Conservation (phyloP, 2,888 invertebrate species). For the Tholera decimalis region DNA sequence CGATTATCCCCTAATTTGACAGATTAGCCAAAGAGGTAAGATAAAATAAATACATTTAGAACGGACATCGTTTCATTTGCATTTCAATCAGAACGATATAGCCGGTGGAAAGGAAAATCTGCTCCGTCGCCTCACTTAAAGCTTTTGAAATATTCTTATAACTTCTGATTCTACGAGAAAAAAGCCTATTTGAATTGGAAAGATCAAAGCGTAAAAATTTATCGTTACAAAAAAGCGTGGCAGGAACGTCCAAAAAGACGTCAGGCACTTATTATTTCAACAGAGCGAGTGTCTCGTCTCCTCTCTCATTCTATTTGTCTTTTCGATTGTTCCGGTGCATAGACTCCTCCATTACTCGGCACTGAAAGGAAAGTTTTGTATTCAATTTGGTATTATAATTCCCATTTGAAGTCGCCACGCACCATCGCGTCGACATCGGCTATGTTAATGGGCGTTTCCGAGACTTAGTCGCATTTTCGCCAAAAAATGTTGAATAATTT, state of each 20-base stretch:
- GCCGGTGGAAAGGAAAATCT: constrained; percentile 89
- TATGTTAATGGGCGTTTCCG: constrained; percentile 91
- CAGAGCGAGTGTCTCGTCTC: constrained; percentile 88
- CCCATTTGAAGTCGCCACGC: constrained; percentile 91
- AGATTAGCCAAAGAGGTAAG: constrained; percentile 83
- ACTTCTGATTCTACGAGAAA: constrained; percentile 88
- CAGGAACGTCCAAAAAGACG: constrained; percentile 88
- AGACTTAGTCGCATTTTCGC: constrained; percentile 87
- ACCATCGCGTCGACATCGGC: constrained; percentile 91
- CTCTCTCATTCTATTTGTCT: constrained; percentile 90
- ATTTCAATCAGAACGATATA: constrained; percentile 90
- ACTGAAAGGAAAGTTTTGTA: constrained; percentile 92
- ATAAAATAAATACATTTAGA: constrained; percentile 87
- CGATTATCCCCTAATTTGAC: constrained; percentile 74
- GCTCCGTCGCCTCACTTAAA: constrained; percentile 89
- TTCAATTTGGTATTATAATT: constrained; percentile 92
- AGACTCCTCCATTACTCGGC: constrained; percentile 91
- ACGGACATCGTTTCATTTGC: constrained; percentile 90
- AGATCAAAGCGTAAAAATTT: constrained; percentile 91
- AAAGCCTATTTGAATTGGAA: constrained; percentile 91
- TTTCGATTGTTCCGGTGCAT: constrained; percentile 91
- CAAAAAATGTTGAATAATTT: constrained; percentile 81
- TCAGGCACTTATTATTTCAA: constrained; percentile 90
- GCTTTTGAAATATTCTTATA: constrained; percentile 91
- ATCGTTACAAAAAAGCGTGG: constrained; percentile 86